Evolutionary conservation across 2,797 vertebrate genomes (phyloP), one percentile per base, ranked within the genome.

Genomic region (Ptychadena robeensis): DNA sequence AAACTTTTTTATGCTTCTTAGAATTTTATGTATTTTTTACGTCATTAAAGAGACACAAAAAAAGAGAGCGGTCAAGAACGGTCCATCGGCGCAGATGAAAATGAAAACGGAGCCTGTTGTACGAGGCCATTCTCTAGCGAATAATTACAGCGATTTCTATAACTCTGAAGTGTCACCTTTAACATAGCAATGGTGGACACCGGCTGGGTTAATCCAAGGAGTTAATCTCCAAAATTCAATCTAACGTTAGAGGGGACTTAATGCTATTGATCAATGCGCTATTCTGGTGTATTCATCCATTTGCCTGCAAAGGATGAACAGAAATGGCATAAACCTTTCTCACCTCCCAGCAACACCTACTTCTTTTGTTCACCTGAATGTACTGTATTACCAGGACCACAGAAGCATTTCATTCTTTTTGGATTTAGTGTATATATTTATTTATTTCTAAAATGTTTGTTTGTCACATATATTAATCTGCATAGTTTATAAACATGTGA

Each of bases 141-240:
- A 92, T 92, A 93, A 94, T 95, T 93, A 91, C 87, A 87, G 87
- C 86, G 88, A 89, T 89, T 90, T 88, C 91, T 89, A 87, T 87
- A 86, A 91, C 90, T 88, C 86, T 89, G 80, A 78, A 82, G 87
- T 25, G 85, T 86, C 85, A 73, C 76, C 83, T 87, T 81, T 35
- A 27, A 84, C 86, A 87, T 83, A 87, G 90, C 91, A 92, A 92
- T 92, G 82, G 69, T 89, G 89, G 90, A 88, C 91, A 89, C 85
- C 0, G 85, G 88, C 88, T 88, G 85, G 81, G 88, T 88, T 88
- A 89, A 91, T 90, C 92, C 81, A 74, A 86, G 1, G 89, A 90
- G 86, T 79, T 80, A 85, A 86, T 88, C 86, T 89, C 76, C 87
- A 85, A 79, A 86, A 90, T 89, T 86, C 88, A 87, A 85, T 86